Conservation (phyloP, 2,113 vertebrate species). For the Melierax canorus region DNA sequence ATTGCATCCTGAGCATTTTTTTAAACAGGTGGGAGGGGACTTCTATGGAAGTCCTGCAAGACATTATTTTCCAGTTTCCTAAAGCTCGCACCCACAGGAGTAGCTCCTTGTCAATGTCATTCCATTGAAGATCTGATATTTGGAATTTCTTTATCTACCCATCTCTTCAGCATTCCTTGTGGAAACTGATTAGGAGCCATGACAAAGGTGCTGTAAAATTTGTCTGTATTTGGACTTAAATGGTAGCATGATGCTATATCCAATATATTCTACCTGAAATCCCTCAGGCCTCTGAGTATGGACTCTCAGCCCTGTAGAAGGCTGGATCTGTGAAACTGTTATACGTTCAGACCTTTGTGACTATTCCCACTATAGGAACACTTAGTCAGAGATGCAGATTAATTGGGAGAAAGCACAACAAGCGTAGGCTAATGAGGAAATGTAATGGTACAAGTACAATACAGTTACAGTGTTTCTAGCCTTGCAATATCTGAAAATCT, state of each 20-base stretch:
- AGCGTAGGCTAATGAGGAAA: background rate
- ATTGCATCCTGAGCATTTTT: background rate
- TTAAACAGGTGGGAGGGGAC: background rate
- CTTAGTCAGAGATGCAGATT: background rate
- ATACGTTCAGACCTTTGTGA: background rate
- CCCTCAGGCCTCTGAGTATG: background rate
- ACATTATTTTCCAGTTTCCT: background rate
- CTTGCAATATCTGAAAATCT: background rate
- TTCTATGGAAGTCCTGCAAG: background rate
- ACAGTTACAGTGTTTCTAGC: background rate
- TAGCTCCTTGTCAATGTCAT: background rate
- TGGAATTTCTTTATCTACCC: background rate
- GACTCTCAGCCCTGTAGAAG: background rate
- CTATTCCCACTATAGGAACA: background rate
- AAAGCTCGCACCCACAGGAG: background rate
- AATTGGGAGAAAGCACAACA: background rate
- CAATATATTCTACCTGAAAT: background rate
- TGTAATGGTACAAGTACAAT: background rate
- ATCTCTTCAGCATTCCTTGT: background rate
- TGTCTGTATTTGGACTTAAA: background rate
- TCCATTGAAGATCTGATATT: background rate
- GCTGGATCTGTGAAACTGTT: background rate
- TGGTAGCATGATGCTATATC: background rate
- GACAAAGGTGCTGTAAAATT: background rate
- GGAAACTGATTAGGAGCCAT: background rate